Evolutionary conservation across 2,113 vertebrate genomes (phyloP), one percentile per base, ranked within the genome.

Genomic region (Chinchilla lanigera): DNA sequence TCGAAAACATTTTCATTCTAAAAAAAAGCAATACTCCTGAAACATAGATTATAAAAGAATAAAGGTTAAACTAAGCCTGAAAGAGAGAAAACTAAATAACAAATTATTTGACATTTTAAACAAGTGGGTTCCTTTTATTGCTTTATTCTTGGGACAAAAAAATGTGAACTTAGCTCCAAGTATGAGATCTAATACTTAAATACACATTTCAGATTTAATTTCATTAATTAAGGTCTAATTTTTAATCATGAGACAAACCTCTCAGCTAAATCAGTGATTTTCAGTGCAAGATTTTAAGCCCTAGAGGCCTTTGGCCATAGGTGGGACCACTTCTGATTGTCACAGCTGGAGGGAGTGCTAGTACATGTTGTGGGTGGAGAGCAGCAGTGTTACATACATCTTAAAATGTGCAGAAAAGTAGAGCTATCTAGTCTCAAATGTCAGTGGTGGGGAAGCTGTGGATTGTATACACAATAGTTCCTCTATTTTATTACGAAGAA

Each of bases 51-150:
- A 7, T 65, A 7, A 82, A 92, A 95, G 44, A 86, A 19, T n/a
- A 83, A n/a, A 86, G 1, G 35, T 58, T 89, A 77, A 44, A 41
- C 33, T 19, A 77, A 69, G 19, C 41, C 30, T 78, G 38, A 93
- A 86, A 83, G 28, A 65, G 54, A 84, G 75, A 90, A 56, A 61
- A 22, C 35, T 65, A 92, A 58, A 20, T 41, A 93, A 50, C 8
- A 91, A 50, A 83, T 94, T 85, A 73, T 69, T 90, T 33, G 50
- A 28, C 33, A 69, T 91, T 86, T 96, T 71, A 89, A 95, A 50
- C 14, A 60, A 90, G 44, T 3, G 35, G n/a, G 71, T 88, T 4
- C 12, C 63, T 92, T 86, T 90, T 44, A 83, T 22, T 94, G 73
- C 22, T 17, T 92, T 85, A 82, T 86, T 84, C 14, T 93, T 60